phyloP scores from a whole-genome alignment of 2,113 vertebrate genomes.

The Sinocyclocheilus anophthalmus region DNA sequence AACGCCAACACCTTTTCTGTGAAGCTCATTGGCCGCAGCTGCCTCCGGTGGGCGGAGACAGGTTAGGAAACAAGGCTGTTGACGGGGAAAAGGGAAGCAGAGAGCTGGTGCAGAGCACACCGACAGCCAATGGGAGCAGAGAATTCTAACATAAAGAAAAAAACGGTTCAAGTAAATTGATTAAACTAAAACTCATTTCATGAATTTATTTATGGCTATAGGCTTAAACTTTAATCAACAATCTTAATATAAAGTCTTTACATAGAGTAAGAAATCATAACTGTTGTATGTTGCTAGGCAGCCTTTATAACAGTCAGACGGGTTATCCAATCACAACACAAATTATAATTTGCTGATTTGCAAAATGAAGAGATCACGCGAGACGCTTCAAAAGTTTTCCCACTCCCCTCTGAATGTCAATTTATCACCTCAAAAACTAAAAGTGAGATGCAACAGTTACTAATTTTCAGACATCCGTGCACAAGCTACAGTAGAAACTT shows the following conservation, averaged over 20 bases:
- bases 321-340: conserved; percentile 21
- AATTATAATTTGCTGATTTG: conserved; percentile 12
- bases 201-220: conserved; percentile 7
- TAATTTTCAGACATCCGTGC: background rate
- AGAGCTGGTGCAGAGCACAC: conserved; percentile 48
- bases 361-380: background rate
- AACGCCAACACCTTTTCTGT: conserved; percentile 88
- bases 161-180: conserved; percentile 11
- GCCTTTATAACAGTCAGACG: conserved; percentile 2
- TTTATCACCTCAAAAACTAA: background rate
- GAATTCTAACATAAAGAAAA: conserved; percentile 15
- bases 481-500: background rate
- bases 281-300: conserved; percentile 50
- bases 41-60: conserved; percentile 75
- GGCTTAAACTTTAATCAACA: conserved; percentile 18
- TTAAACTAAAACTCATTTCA: conserved; percentile 31
- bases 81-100: conserved; percentile 55
- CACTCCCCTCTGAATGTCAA: background rate
- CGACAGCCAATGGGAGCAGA: conserved; percentile 44
- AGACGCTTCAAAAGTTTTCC: background rate
- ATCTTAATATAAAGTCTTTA: conserved; percentile 10
- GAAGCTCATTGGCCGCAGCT: conserved; percentile 87
- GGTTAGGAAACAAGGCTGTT: conserved; percentile 54
- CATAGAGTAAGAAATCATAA: conserved; percentile 24
- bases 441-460: background rate